Evolutionary conservation across 2,113 vertebrate genomes (phyloP).

Genomic region (Elephantulus edwardii): DNA sequence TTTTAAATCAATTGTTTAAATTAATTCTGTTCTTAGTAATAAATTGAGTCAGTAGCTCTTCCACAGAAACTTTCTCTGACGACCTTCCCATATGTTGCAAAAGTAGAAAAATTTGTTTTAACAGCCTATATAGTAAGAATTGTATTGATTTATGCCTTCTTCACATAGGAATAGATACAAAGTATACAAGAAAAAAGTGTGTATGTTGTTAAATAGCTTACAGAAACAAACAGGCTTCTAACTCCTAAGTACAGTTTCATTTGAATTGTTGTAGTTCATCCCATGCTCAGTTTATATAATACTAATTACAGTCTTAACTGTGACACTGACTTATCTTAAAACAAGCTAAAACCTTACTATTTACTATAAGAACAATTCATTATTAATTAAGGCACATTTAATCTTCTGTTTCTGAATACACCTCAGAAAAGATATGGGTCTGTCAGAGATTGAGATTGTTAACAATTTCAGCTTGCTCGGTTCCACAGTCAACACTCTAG

Average conservation of each 20-base stretch:
- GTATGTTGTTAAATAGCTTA: slow-evolving; percentile 49
- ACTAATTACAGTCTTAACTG: slow-evolving; percentile 73
- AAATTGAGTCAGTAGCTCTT: neutral
- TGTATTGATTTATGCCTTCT: slow-evolving; percentile 74
- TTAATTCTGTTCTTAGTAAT: neutral
- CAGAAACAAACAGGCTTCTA: slow-evolving; percentile 65
- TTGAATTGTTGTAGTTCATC: slow-evolving; percentile 57
- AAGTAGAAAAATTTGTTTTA: slow-evolving; percentile 52
- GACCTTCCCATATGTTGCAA: slow-evolving; percentile 51
- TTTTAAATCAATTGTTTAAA: slow-evolving; percentile 14
- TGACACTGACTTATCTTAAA: slow-evolving; percentile 67
- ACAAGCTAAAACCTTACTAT: slow-evolving; percentile 60
- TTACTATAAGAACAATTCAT: slow-evolving; percentile 64
- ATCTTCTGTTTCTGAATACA: slow-evolving; percentile 76
- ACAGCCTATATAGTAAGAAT: slow-evolving; percentile 64
- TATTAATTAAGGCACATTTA: slow-evolving; percentile 74
- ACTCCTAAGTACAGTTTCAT: slow-evolving; percentile 46
- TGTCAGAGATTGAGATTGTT: too few species aligned
- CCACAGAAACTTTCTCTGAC: slow-evolving; percentile 1
- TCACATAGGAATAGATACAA: slow-evolving; percentile 67
- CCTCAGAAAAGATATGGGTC: slow-evolving; percentile 68
- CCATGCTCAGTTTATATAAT: slow-evolving; percentile 64
- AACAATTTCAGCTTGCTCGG: too few species aligned
- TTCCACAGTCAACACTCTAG: too few species aligned
- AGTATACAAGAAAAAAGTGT: slow-evolving; percentile 57